phyloP scores from a whole-genome alignment of 1,140 invertebrate genomes.

The Lepidostoma basale region DNA sequence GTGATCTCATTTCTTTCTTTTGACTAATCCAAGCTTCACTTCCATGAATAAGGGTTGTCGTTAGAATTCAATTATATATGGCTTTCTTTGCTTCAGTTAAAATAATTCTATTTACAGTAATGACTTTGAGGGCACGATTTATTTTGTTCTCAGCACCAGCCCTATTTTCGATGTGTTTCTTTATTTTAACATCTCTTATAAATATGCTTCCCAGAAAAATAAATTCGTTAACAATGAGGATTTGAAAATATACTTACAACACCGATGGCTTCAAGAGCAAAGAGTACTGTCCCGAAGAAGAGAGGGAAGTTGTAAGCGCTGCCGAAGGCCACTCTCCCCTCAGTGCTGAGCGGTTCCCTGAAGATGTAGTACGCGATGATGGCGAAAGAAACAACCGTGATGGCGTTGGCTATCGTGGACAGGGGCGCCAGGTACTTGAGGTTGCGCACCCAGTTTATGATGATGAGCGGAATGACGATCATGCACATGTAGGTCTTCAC shows the following conservation, averaged over 20 bases:
- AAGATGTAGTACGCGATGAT: slow-evolving; percentile 76
- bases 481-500: slow-evolving; percentile 63
- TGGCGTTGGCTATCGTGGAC: slow-evolving; percentile 74
- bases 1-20: no score
- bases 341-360: slow-evolving; percentile 62
- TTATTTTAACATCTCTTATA: no score
- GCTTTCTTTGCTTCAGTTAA: no score
- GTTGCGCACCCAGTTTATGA: slow-evolving; percentile 73
- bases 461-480: slow-evolving; percentile 69
- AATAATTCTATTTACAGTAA: no score
- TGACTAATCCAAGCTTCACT: no score
- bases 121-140: no score
- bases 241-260: slow-evolving; percentile 62
- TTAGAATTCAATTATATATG: no score
- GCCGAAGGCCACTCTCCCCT: slow-evolving; percentile 54
- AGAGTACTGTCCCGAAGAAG: slow-evolving; percentile 70
- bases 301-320: slow-evolving; percentile 61
- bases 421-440: slow-evolving; percentile 77
- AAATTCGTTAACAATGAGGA: no score
- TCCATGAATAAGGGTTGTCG: no score
- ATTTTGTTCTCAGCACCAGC: no score
- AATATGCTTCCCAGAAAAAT: no score
- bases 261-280: slow-evolving; percentile 71
- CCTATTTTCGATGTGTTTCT: no score
- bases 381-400: slow-evolving; percentile 67